Base-by-base conservation (phyloP, 2,797 vertebrate species). In the Tragopan temminckii region DNA sequence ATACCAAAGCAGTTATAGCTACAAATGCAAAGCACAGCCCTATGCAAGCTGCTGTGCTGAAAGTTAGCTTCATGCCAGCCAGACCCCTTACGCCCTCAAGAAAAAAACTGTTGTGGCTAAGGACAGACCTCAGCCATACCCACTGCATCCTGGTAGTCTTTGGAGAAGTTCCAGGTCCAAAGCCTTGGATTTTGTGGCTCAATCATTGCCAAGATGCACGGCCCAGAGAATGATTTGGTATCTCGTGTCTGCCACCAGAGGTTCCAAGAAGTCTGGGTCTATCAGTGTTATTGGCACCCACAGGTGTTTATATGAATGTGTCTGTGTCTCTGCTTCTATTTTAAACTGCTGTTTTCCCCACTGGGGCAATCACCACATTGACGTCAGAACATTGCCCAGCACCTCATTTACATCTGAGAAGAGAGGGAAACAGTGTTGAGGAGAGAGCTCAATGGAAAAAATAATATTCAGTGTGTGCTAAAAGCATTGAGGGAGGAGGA, bases 341-440 rank as follows among this genome's bases (percentile, higher is more conserved):
- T 96, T 90, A 93, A 93, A 94, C 45, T 87, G n/a, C 66, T 87
- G 6, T 33, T 93, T 80, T 43, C 12, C 50, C 72, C 81, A 58
- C 42, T 18, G 45, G 66, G 88, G 78, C 50, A 94, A 89, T 85
- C 80, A 96, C 88, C 92, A 96, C 91, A 96, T 82, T 94, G 93
- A 96, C 68, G 86, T 96, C 94, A 96, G 79, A 94, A 82, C 78
- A 82, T 92, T 93, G 78, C 90, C 88, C 93, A 93, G 93, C 95
- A 96, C 94, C 86, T 96, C 94, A 90, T 94, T 93, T 96, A 94
- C 87, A 86, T 92, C 95, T 94, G 78, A 90, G 71, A 93, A 90
- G 75, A 94, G 80, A 94, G n/a, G 45, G 62, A 79, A 96, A 87
- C 5, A 42, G 80, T 88, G 85, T 88, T 88, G 62, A 94, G 84